Conservation (phyloP, 2,888 invertebrate species). For the Cheilosia urbana region DNA sequence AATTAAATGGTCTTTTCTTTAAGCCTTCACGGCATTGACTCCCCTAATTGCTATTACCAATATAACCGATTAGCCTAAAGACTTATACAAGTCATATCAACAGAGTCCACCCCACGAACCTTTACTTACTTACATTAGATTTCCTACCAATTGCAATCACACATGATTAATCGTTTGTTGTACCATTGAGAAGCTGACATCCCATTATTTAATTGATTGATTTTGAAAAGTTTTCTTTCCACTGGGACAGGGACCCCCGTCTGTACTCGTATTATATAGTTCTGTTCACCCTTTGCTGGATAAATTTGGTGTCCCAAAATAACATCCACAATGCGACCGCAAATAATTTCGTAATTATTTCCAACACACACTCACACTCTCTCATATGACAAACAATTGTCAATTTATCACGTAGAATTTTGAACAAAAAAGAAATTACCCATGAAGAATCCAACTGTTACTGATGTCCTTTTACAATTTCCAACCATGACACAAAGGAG, state of each 20-base stretch:
- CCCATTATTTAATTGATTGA: conserved; percentile 74
- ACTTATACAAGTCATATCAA: conserved; percentile 36
- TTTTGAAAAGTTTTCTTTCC: conserved; percentile 49
- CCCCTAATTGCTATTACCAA: conserved; percentile 52
- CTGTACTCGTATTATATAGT: not conserved
- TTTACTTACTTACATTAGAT: conserved; percentile 3
- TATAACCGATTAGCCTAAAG: conserved; percentile 35
- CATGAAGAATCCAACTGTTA: conserved; percentile 70
- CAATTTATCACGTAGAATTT: conserved; percentile 71
- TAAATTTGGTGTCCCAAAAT: conserved; percentile 28
- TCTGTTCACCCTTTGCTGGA: conserved; percentile 35
- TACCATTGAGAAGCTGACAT: conserved; percentile 70
- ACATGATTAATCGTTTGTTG: conserved; percentile 74
- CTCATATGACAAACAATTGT: conserved; percentile 50
- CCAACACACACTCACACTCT: conserved; percentile 30
- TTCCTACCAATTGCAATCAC: conserved; percentile 43
- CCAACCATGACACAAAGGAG: conserved; percentile 70
- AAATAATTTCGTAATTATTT: conserved; percentile 74
- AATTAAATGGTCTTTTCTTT: conserved; percentile 57
- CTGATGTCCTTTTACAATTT: conserved; percentile 71
- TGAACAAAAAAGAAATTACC: conserved; percentile 51
- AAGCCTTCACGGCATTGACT: conserved; percentile 47
- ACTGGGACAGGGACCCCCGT: not conserved
- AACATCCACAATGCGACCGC: conserved; percentile 64
- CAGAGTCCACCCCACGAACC: conserved; percentile 20